These are phyloP conservation scores for Oxyura jamaicensis DNA, from an alignment of 2,113 vertebrate species.

Conservation along the genomic window DNA sequence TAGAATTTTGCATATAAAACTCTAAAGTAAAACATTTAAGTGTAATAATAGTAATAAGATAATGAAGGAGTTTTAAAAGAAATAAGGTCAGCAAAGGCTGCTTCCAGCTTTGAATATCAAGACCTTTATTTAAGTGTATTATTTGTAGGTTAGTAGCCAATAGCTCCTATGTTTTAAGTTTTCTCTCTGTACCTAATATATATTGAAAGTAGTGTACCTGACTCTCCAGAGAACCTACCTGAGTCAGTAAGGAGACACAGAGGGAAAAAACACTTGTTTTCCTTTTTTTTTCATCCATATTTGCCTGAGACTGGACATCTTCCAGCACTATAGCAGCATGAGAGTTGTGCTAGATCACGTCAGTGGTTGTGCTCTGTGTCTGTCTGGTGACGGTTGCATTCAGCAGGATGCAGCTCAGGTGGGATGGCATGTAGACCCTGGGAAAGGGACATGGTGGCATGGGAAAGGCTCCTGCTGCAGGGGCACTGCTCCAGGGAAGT, in stretches of 20 bases:
- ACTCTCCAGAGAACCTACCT: too few relatives aligned
- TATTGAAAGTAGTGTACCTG: neutral
- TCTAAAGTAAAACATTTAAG: neutral
- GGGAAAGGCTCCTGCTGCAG: neutral
- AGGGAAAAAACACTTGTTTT: neutral
- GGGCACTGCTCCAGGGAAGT: neutral
- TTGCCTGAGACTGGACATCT: neutral
- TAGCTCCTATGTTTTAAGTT: neutral
- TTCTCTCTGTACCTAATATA: neutral
- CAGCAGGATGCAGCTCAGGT: neutral
- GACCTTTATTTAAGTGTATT: neutral
- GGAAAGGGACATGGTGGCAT: neutral
- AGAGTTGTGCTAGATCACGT: neutral
- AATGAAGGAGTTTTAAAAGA: neutral
- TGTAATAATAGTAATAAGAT: neutral
- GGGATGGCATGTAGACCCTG: neutral
- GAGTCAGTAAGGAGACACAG: neutral
- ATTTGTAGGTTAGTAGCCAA: neutral
- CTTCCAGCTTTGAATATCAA: neutral
- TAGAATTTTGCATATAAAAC: neutral
- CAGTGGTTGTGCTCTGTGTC: neutral
- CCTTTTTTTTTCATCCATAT: neutral
- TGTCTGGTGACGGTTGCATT: accelerated
- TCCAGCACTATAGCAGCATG: neutral
- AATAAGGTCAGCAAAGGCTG: neutral